Evolutionary conservation across 2,797 vertebrate genomes (phyloP), one percentile per base, ranked within the genome.

Genomic region (Sandelia bainsii): DNA sequence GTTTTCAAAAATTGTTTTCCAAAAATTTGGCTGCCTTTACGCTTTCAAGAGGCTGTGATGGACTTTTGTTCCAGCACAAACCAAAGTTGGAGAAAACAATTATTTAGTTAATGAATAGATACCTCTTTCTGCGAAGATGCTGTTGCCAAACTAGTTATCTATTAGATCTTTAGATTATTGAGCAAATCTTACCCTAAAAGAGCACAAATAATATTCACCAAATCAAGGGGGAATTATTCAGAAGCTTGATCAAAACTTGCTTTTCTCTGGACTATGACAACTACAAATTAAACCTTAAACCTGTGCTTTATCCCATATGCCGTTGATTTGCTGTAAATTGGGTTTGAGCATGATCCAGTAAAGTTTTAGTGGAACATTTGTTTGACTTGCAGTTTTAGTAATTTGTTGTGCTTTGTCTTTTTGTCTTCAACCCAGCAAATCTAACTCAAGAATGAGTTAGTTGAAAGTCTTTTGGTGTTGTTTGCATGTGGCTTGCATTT

Each of bases 51-150:
- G 62, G 63, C 32, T 72, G 22, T 65, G 60, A 82, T 56, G n/a
- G 73, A 75, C 86, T 89, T 87, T 91, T 90, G 79, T 79, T 88
- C 77, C 81, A 72, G 59, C 5, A 2, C 42, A 77, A 70, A 67
- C 29, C 46, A 68, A 57, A 79, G 60, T 19, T 58, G 32, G 25
- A 50, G 22, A 72, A 65, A 69, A 25, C 34, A 5, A 6, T 10
- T 11, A 13, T 56, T 6, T 46, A 29, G 44, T 69, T 1, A 37
- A 3, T 25, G 56, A 65, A 22, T 53, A 62, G 7, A 17, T 57
- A 13, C 22, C 22, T 54, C 34, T 52, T 49, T 5, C 0, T 11
- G 49, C 3, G n/a, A 64, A 40, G 52, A 53, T 2, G 37, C 49
- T 50, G 6, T 54, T 5, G 3, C 13, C 13, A 60, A 46, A 65